phyloP scores from a whole-genome alignment of 37 sponge, comb jelly and placozoan genomes.

The Theonella swinhoei region DNA sequence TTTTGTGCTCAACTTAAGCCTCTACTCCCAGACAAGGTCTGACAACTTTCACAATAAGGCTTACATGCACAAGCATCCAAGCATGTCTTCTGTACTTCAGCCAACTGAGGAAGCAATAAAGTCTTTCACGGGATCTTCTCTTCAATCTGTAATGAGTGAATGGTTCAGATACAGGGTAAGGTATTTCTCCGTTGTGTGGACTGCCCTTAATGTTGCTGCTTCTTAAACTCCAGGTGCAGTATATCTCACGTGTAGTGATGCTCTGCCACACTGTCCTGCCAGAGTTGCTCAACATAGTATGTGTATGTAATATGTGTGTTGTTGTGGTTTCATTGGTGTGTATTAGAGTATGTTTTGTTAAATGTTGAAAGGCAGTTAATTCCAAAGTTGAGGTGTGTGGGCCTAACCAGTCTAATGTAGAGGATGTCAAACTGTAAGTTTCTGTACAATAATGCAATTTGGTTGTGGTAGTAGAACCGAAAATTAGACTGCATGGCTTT shows the following conservation, averaged over 20 bases:
- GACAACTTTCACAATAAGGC: too few relatives aligned
- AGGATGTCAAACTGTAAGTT: conserved; percentile 34
- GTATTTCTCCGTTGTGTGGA: too few relatives aligned
- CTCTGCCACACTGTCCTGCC: conserved; percentile 50
- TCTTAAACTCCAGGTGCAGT: too few relatives aligned
- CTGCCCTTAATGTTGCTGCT: too few relatives aligned
- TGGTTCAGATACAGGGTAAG: neutral
- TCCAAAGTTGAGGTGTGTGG: conserved; percentile 47
- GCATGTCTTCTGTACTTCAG: neutral
- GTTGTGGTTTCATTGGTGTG: too few relatives aligned
- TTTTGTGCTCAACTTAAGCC: conserved; percentile 33
- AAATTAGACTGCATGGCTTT: neutral
- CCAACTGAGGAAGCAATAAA: neutral
- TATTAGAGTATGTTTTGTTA: neutral
- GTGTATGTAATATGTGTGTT: neutral
- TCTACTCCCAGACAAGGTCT: conserved; percentile 15
- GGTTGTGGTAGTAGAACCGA: neutral
- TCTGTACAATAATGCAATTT: neutral
- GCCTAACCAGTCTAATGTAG: neutral
- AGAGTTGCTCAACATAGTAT: conserved; percentile 47
- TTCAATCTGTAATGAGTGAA: neutral
- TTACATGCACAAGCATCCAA: too few relatives aligned
- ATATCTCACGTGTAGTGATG: conserved; percentile 42
- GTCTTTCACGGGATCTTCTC: neutral
- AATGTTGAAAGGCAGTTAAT: conserved; percentile 28